Conservation (phyloP, 2,113 vertebrate species). For the Apteryx mantelli region DNA sequence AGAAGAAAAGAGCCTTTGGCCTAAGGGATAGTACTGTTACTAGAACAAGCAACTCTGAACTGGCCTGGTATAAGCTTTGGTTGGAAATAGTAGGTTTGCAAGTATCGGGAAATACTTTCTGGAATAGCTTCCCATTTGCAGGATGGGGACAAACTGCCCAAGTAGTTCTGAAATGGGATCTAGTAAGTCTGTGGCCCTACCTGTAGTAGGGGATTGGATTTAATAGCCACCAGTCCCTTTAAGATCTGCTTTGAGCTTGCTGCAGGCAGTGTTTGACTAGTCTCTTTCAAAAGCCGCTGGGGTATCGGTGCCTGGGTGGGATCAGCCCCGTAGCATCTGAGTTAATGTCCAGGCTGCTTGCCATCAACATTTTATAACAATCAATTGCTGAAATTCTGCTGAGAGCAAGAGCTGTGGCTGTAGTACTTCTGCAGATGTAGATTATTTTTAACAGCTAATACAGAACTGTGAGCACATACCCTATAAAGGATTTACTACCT, state of each 20-base stretch:
- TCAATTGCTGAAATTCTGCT: conserved; percentile 4
- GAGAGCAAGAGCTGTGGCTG: conserved; percentile 10
- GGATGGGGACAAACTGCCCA: background rate
- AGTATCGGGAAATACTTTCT: background rate
- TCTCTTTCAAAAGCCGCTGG: background rate
- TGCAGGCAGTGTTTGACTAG: background rate
- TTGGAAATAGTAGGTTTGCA: background rate
- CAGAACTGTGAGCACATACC: background rate
- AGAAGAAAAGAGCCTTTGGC: background rate
- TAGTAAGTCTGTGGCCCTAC: background rate
- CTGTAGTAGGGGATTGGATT: background rate
- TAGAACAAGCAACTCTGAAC: background rate
- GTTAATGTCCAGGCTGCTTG: background rate
- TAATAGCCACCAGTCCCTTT: background rate
- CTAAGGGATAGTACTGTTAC: background rate
- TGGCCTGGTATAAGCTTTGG: background rate
- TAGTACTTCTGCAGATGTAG: conserved; percentile 15
- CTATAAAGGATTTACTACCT: background rate
- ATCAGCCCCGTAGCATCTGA: background rate
- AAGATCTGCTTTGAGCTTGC: background rate
- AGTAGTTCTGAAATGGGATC: background rate
- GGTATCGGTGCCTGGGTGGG: background rate
- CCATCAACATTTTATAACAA: background rate
- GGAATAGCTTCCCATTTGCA: background rate
- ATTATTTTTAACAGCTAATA: background rate